Evolutionary conservation across 2,888 invertebrate genomes (phyloP).

Genomic region (Perdita meconis): DNA sequence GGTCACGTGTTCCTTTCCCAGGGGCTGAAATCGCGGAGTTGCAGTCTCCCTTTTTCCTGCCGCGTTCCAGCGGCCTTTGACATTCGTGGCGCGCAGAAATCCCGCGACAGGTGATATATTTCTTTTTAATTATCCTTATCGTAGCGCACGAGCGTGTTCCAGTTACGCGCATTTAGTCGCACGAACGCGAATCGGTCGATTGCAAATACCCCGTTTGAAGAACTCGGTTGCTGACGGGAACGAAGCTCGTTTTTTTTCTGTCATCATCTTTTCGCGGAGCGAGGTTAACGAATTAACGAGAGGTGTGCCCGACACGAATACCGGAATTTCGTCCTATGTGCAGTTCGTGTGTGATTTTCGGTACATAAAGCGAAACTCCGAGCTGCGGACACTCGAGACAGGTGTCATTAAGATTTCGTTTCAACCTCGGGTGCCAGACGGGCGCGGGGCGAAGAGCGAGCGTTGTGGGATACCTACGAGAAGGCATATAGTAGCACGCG

Average conservation of each 20-base stretch:
- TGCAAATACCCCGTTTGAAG: slow-evolving; percentile 6
- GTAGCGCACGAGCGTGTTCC: background rate
- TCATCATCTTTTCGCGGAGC: slow-evolving; percentile 4
- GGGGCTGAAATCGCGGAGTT: slow-evolving; percentile 1
- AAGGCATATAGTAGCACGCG: slow-evolving; percentile 42
- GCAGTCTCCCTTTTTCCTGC: background rate
- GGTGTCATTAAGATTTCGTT: slow-evolving; percentile 74
- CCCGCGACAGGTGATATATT: background rate
- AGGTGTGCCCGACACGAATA: slow-evolving; percentile 26
- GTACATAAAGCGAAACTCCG: slow-evolving; percentile 53
- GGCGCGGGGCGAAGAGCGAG: slow-evolving; percentile 53
- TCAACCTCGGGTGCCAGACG: slow-evolving; percentile 60
- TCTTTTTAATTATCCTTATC: slow-evolving; percentile 28
- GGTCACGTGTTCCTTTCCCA: slow-evolving; percentile 46
- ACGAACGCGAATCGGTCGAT: too few species aligned
- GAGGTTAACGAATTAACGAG: slow-evolving; percentile 57
- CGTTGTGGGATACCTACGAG: slow-evolving; percentile 52
- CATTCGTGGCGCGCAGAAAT: background rate
- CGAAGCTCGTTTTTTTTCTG: slow-evolving; percentile 15
- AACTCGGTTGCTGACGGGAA: slow-evolving; percentile 3
- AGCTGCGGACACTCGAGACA: slow-evolving; percentile 61
- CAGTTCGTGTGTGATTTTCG: slow-evolving; percentile 50
- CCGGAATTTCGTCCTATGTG: slow-evolving; percentile 8
- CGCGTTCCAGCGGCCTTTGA: slow-evolving; percentile 11
- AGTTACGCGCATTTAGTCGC: background rate